A percentile compares a stretch with the other conserved stretches of the same genome.
These are phyloP conservation scores for Petrocephalus zakoni DNA, from an alignment of 2,113 vertebrate genomes.

Conservation along the genomic window DNA sequence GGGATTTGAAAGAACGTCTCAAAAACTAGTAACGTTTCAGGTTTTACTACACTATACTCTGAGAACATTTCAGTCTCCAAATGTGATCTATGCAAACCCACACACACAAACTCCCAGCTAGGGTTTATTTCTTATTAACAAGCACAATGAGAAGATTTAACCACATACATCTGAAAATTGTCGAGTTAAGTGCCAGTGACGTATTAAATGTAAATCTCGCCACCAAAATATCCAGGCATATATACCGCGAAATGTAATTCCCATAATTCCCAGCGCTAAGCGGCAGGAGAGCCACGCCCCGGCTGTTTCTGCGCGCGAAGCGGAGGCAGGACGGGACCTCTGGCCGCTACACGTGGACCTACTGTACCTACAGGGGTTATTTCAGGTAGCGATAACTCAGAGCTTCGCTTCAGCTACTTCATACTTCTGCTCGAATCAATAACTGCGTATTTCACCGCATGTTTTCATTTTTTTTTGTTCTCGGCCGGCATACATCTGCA, in stretches of 20 bases:
- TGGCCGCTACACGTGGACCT: background rate
- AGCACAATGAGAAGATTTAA: background rate
- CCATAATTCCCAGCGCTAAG: background rate
- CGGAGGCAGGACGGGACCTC: background rate
- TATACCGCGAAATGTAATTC: background rate
- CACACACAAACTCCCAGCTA: background rate
- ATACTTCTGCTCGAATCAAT: background rate
- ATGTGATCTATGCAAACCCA: too few relatives aligned
- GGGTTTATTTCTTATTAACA: background rate
- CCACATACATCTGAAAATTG: background rate
- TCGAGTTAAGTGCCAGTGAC: background rate
- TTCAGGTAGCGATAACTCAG: background rate
- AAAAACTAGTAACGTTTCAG: too few relatives aligned
- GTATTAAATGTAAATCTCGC: background rate
- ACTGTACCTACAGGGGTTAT: background rate
- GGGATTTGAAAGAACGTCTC: too few relatives aligned
- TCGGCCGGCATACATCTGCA: background rate
- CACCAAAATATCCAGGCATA: background rate
- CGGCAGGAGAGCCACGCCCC: background rate
- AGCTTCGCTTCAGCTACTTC: background rate
- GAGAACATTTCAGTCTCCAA: too few relatives aligned
- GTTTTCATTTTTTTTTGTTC: background rate
- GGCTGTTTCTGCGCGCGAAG: background rate
- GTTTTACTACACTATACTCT: too few relatives aligned
- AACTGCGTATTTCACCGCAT: background rate